Percentiles rank a stretch among this genome's conserved stretches.
Evolutionary conservation across 2,113 vertebrate species (phyloP).

Genomic region (Electrona antarctica): DNA sequence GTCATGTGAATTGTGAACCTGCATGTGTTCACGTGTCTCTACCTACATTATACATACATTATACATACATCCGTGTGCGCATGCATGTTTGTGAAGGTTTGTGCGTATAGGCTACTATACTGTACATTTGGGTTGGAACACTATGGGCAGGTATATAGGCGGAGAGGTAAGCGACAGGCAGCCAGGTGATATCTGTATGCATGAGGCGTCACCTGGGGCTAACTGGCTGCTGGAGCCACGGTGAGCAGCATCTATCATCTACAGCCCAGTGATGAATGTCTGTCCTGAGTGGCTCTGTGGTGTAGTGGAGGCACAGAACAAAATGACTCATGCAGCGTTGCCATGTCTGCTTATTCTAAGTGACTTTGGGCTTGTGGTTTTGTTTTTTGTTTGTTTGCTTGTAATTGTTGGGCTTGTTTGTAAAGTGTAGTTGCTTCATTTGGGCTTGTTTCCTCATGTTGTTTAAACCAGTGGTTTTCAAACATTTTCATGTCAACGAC

Average conservation of each 20-base stretch:
- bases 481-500: too few relatives aligned
- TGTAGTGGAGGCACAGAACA: constrained; percentile 42
- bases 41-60: neutral
- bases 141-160: constrained; percentile 6
- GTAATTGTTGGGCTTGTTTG: too few relatives aligned
- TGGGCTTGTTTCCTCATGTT: too few relatives aligned
- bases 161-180: constrained; percentile 39
- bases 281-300: constrained; percentile 70
- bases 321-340: neutral
- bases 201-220: constrained; percentile 62
- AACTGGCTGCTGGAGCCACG: constrained; percentile 69
- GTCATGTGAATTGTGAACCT: too few relatives aligned
- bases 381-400: too few relatives aligned
- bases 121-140: too few relatives aligned
- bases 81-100: constrained; percentile 17
- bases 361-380: too few relatives aligned
- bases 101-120: neutral
- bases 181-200: constrained; percentile 75
- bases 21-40: too few relatives aligned
- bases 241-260: constrained; percentile 76
- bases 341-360: too few relatives aligned
- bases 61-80: constrained; percentile 1
- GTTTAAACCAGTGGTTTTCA: too few relatives aligned
- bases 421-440: too few relatives aligned
- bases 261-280: constrained; percentile 71